Conservation (phyloP, 2,888 invertebrate species). For the Drosophila maculinotata region DNA sequence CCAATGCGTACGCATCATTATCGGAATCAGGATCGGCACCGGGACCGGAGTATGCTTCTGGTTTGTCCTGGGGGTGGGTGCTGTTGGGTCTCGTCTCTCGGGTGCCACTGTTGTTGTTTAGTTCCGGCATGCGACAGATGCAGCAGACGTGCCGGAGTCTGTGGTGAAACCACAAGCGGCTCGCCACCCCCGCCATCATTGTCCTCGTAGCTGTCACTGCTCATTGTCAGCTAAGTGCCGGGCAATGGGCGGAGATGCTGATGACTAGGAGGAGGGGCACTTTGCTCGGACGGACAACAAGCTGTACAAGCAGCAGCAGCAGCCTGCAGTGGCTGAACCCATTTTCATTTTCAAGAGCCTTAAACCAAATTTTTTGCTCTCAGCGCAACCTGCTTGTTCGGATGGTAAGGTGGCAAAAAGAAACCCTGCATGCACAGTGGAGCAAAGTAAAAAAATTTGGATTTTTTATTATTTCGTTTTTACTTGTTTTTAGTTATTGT, state of each 20-base stretch:
- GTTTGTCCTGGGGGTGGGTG: slow-evolving; percentile 2
- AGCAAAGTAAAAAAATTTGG: background rate
- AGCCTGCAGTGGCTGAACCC: slow-evolving; percentile 43
- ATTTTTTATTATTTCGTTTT: background rate
- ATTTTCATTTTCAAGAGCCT: slow-evolving; percentile 74
- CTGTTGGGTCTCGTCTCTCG: slow-evolving; percentile 36
- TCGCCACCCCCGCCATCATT: slow-evolving; percentile 35
- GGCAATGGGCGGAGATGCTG: slow-evolving; percentile 49
- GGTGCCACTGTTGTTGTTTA: slow-evolving; percentile 62
- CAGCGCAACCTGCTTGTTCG: slow-evolving; percentile 52
- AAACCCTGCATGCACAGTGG: slow-evolving; percentile 63
- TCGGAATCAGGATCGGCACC: slow-evolving; percentile 50
- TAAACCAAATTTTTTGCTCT: slow-evolving; percentile 67
- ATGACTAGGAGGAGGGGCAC: slow-evolving; percentile 8
- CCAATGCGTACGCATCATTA: slow-evolving; percentile 72
- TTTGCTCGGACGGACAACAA: slow-evolving; percentile 48
- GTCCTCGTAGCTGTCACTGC: slow-evolving; percentile 67
- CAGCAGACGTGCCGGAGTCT: slow-evolving; percentile 62
- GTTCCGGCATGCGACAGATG: slow-evolving; percentile 80
- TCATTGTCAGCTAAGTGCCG: slow-evolving; percentile 77
- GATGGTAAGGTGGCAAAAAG: slow-evolving; percentile 50
- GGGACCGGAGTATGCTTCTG: slow-evolving; percentile 12
- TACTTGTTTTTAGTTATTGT: too few species aligned
- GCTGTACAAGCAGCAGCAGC: slow-evolving; percentile 11
- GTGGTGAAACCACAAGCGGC: slow-evolving; percentile 70